Conservation (phyloP, 2,888 invertebrate species). For the Steinernema hermaphroditum region DNA sequence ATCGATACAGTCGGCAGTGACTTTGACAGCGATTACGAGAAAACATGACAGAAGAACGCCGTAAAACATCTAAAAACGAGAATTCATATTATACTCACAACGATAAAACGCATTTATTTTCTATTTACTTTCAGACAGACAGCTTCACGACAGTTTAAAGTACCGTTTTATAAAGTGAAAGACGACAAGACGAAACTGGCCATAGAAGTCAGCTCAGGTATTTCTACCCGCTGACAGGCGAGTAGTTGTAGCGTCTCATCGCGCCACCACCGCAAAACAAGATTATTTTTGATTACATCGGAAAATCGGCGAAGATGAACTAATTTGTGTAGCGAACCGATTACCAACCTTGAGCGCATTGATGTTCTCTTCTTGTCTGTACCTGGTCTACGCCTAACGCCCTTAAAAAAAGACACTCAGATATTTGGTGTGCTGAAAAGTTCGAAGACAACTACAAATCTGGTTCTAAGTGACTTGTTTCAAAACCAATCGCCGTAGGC, state of each 20-base stretch:
- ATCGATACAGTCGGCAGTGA: slow-evolving; percentile 9
- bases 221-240: not conserved
- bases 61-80: slow-evolving; percentile 1
- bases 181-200: slow-evolving; percentile 2
- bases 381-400: slow-evolving; percentile 23
- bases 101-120: not conserved
- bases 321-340: slow-evolving; percentile 11
- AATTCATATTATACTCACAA: too few species aligned
- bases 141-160: too few species aligned
- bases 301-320: slow-evolving; percentile 30
- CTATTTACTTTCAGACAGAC: too few species aligned
- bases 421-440: not conserved
- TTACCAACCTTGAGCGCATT: not conserved
- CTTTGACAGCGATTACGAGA: not conserved
- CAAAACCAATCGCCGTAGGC: not conserved
- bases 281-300: slow-evolving; percentile 27
- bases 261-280: slow-evolving; percentile 27
- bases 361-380: not conserved
- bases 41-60: not conserved
- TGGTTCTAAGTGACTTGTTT: not conserved
- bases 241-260: slow-evolving; percentile 20
- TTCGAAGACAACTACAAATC: not conserved
- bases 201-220: not conserved
- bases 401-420: slow-evolving; percentile 5
- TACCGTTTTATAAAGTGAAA: not conserved